Evolutionary conservation across 2,113 vertebrate species (phyloP).

Genomic region (Hyperopisus bebe): DNA sequence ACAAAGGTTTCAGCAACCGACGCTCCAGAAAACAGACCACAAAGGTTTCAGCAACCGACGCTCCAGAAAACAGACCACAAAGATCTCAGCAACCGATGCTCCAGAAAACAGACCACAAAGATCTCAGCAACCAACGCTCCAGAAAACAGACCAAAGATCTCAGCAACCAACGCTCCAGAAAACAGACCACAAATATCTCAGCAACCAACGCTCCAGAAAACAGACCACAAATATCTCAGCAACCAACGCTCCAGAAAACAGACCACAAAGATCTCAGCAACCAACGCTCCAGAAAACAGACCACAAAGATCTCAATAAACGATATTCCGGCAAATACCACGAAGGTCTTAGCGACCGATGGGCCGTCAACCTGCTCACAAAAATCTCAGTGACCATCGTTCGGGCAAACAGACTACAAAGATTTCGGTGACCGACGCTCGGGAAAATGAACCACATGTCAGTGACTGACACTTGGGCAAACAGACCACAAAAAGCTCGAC

Average conservation of each 20-base stretch:
- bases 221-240: neutral
- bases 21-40: neutral
- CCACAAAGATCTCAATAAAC: neutral
- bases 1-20: neutral
- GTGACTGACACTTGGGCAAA: neutral
- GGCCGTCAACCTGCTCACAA: neutral
- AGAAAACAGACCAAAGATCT: neutral
- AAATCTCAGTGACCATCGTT: neutral
- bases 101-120: neutral
- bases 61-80: neutral
- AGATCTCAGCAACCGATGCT: neutral
- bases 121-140: neutral
- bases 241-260: neutral
- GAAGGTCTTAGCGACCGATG: neutral
- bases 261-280: neutral
- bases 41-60: neutral
- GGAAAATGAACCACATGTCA: neutral
- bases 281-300: neutral
- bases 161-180: neutral
- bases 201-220: neutral
- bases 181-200: neutral
- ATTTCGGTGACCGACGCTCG: neutral
- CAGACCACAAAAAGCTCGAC: neutral
- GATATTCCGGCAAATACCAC: neutral
- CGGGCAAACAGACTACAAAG: neutral